A percentile compares a stretch with the other conserved stretches of the same genome.
Conservation (phyloP, 2,888 invertebrate genomes). For the Drosophila recens region DNA sequence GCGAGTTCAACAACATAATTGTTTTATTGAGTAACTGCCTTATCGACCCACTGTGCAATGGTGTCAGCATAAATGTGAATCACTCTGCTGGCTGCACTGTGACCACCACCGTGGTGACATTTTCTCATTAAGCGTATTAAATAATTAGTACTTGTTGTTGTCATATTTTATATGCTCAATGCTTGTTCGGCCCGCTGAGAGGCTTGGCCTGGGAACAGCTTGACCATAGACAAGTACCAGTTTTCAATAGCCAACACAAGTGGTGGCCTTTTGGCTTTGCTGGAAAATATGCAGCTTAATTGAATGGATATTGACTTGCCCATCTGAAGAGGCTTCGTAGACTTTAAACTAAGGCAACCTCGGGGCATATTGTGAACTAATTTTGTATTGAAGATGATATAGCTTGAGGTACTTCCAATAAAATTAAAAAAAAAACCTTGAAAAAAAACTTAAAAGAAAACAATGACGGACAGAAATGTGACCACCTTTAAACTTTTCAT, state of each 20-base stretch:
- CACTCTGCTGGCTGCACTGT: constrained; percentile 42
- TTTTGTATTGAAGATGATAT: not conserved
- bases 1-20: not conserved
- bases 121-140: constrained; percentile 78
- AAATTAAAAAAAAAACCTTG: not conserved
- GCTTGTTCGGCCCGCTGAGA: constrained; percentile 58
- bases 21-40: not conserved
- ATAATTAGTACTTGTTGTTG: constrained; percentile 75
- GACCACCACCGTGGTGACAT: constrained; percentile 70
- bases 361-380: not conserved
- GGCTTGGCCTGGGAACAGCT: constrained; percentile 56
- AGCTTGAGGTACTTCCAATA: not conserved
- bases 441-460: not conserved
- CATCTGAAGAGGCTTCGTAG: constrained; percentile 3
- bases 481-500: not conserved
- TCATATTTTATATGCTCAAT: constrained; percentile 70
- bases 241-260: constrained; percentile 49
- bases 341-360: not conserved
- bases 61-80: constrained; percentile 36
- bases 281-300: constrained; percentile 46
- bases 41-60: constrained; percentile 34
- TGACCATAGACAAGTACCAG: constrained; percentile 54
- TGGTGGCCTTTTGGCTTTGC: constrained; percentile 46
- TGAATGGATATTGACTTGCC: constrained; percentile 53
- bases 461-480: not conserved